Percentiles rank a stretch among this genome's conserved stretches.
Conservation (phyloP, 2,888 invertebrate species). For the Andrena hattorfiana region DNA sequence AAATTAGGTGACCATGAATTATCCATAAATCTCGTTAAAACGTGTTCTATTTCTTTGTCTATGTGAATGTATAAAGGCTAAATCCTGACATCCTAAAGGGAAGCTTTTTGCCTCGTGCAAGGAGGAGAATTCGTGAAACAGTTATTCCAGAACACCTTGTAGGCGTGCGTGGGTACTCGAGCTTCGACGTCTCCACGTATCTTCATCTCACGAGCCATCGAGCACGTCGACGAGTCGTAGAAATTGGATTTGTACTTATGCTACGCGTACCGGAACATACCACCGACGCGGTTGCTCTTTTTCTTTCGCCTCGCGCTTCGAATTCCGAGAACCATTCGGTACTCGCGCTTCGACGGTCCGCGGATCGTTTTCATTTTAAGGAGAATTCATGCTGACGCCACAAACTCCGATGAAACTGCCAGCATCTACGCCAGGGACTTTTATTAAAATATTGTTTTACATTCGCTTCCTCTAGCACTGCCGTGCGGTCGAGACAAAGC, state of each 20-base stretch:
- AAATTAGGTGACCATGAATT: too few relatives aligned
- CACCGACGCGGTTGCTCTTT: slow-evolving; percentile 24
- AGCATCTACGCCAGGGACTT: slow-evolving; percentile 16
- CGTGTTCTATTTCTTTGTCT: too few relatives aligned
- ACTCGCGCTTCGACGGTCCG: slow-evolving; percentile 12
- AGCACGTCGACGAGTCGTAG: slow-evolving; percentile 60
- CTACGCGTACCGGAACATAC: slow-evolving; percentile 27
- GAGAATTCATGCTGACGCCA: not conserved
- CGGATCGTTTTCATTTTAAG: not conserved
- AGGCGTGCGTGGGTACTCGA: slow-evolving; percentile 37
- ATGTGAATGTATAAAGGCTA: too few relatives aligned
- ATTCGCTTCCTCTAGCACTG: not conserved
- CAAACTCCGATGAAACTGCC: slow-evolving; percentile 2
- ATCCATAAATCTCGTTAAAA: too few relatives aligned
- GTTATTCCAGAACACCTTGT: slow-evolving; percentile 37
- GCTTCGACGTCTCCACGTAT: slow-evolving; percentile 39
- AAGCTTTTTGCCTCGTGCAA: too few relatives aligned
- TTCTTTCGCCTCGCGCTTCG: slow-evolving; percentile 36
- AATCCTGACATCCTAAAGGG: too few relatives aligned
- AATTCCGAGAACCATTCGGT: slow-evolving; percentile 61
- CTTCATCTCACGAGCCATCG: slow-evolving; percentile 63
- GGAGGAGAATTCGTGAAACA: not conserved
- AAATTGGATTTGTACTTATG: slow-evolving; percentile 68
- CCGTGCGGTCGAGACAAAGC: not conserved
- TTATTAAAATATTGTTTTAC: slow-evolving; percentile 17